Evolutionary conservation across 1,140 invertebrate species (phyloP), one percentile per base, ranked within the genome.

Genomic region (Aplysia californica): DNA sequence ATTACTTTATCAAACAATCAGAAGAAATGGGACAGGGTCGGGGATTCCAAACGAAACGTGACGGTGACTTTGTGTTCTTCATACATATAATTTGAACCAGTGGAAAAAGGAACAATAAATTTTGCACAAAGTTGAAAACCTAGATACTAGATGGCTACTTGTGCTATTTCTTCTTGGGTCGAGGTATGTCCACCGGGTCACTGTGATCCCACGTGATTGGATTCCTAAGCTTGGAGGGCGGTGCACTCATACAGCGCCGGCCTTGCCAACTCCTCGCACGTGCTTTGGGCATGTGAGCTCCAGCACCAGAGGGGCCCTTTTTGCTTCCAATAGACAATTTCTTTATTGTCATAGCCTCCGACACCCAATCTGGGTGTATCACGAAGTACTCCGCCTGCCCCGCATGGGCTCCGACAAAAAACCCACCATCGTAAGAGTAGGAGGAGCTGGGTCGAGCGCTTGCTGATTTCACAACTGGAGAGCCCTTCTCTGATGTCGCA

Each of bases 351-450:
- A 86, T 81, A 35, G 80, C 77, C 67, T 87, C 86, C 0, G 84
- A 85, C 1, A 87, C 86, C 86, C 86, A 87, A 58, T 87, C 86
- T 0, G 86, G 86, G 50, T 87, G 81, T 31, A 87, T 84, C 2
- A 87, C 82, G 79, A 85, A 87, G 73, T 82, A 81, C 44, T 81
- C 80, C 31, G 56, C 72, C 79, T 81, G 29, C n/a, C 75, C 59
- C 0, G 70, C 29, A 39, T 64, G 50, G 4, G 71, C 58, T 1
- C 71, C 67, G 10, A 75, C 31, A 41, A 81, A 81, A n/a, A 81
- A 64, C 0, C 80, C 80, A 18, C 80, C 80, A 50, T 81, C 80
- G 64, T 81, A 81, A 31, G 75, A 75, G 33, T 78, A 79, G 64
- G 73, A 75, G 50, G 81, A 41, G 56, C 50, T 61, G 35, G 76